phyloP scores from a whole-genome alignment of 1,140 invertebrate genomes.

The Nilaparvata lugens region DNA sequence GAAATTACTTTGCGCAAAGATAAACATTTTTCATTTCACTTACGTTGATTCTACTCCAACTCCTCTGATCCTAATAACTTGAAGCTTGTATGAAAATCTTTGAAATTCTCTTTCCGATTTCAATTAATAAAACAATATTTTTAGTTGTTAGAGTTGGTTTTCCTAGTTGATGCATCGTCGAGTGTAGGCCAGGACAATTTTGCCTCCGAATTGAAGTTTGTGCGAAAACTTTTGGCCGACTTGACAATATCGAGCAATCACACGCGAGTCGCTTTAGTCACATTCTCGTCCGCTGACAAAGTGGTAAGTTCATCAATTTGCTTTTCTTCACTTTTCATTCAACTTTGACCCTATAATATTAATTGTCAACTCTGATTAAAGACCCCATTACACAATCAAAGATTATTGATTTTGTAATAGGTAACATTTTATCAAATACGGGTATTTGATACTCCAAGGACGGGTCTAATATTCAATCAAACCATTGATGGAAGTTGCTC shows the following conservation, averaged over 20 bases:
- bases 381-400: too few relatives aligned
- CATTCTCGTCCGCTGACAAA: conserved; percentile 50
- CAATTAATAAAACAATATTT: background rate
- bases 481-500: too few relatives aligned
- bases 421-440: too few relatives aligned
- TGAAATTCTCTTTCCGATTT: background rate
- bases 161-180: conserved; percentile 58
- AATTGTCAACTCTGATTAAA: background rate
- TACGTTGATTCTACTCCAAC: background rate
- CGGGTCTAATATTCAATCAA: too few relatives aligned
- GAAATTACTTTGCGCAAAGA: too few relatives aligned
- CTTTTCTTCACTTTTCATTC: background rate
- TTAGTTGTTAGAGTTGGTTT: conserved; percentile 52
- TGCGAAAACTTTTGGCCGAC: conserved; percentile 58
- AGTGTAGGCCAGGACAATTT: conserved; percentile 58
- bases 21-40: too few relatives aligned
- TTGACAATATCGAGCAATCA: conserved; percentile 53
- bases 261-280: conserved; percentile 54
- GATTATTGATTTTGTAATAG: too few relatives aligned
- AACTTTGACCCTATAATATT: background rate
- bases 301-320: conserved; percentile 35
- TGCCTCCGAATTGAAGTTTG: conserved; percentile 57
- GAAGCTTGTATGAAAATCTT: background rate
- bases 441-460: too few relatives aligned
- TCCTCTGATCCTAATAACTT: background rate